These are phyloP conservation scores for Graphium colonna DNA, from an alignment of 2,888 invertebrate species.

Conservation along the genomic window DNA sequence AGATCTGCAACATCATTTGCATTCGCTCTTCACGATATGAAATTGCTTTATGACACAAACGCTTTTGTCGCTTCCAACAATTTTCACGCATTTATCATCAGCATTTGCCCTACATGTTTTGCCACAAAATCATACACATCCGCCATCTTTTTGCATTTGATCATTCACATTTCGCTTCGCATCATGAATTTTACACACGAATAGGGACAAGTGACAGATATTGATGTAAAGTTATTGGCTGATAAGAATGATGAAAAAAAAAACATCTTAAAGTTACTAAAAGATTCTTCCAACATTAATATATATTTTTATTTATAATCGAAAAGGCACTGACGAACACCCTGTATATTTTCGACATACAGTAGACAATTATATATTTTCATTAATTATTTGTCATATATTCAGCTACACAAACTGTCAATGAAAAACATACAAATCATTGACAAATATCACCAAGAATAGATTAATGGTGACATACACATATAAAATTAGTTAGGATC, in stretches of 20 bases:
- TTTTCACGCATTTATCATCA: neutral
- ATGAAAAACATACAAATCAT: no score
- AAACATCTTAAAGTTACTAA: no score
- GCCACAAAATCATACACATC: neutral
- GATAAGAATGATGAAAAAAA: no score
- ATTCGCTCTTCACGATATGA: neutral
- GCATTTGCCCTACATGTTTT: slow-evolving; percentile 2
- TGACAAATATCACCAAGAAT: no score
- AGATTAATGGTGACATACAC: no score
- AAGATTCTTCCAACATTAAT: neutral
- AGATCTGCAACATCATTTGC: neutral
- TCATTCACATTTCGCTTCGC: slow-evolving; percentile 5
- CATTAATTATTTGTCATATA: no score
- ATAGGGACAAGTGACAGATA: slow-evolving; percentile 18
- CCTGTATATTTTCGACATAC: no score
- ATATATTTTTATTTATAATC: neutral
- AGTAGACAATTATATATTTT: no score
- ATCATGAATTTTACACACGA: slow-evolving; percentile 2
- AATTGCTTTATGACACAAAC: neutral
- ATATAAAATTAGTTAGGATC: no score
- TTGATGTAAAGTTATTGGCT: neutral
- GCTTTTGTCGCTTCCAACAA: neutral
- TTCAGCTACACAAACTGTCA: no score
- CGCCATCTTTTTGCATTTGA: slow-evolving; percentile 1
- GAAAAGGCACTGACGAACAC: no score